Evolutionary conservation across 2,888 invertebrate species (phyloP).

Genomic region (Allophyes oxyacanthae): DNA sequence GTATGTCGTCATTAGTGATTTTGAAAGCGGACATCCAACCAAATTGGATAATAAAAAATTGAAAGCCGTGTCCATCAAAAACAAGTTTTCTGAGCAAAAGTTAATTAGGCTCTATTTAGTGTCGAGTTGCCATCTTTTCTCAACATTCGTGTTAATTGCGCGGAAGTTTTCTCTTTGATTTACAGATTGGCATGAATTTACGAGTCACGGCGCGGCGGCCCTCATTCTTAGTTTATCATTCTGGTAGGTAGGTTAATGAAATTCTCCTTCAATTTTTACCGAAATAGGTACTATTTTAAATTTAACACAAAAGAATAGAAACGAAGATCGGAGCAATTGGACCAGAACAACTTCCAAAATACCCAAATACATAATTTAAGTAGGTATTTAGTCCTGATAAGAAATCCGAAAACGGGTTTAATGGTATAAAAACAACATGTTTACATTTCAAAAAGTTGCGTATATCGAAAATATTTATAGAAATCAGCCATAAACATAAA

Average conservation of each 20-base stretch:
- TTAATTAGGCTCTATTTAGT: background rate
- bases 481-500: constrained; percentile 13
- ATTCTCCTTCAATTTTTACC: background rate
- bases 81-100: background rate
- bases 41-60: background rate
- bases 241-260: background rate
- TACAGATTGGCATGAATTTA: background rate
- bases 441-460: constrained; percentile 8
- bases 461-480: constrained; percentile 13
- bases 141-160: background rate
- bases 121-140: background rate
- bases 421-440: background rate
- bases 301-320: too few species aligned
- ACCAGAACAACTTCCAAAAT: too few species aligned
- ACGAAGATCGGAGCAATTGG: too few species aligned
- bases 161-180: background rate
- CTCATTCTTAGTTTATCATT: background rate
- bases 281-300: background rate
- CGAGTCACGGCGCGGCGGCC: background rate
- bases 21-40: background rate
- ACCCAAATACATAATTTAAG: too few species aligned
- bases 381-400: background rate
- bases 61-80: background rate
- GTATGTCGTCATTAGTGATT: background rate
- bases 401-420: background rate